Percentiles rank a stretch among this genome's conserved stretches.
These are phyloP conservation scores for Crotalus adamanteus DNA, from an alignment of 2,797 vertebrate species.

Conservation along the genomic window DNA sequence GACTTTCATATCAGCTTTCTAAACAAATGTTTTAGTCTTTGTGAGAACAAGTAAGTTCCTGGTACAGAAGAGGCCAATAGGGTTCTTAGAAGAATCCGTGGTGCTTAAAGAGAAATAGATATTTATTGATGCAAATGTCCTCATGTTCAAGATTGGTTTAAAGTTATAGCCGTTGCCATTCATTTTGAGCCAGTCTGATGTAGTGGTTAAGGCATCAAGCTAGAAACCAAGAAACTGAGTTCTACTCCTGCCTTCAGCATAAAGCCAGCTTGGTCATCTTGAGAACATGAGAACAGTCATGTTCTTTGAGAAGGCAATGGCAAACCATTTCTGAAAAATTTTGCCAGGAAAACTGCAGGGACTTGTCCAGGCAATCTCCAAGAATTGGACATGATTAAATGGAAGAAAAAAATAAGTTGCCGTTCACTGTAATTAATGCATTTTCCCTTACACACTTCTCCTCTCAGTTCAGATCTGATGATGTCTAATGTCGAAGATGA, in stretches of 20 bases:
- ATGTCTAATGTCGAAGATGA: neutral
- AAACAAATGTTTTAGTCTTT: neutral
- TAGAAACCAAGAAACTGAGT: neutral
- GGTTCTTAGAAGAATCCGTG: neutral
- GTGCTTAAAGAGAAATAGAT: neutral
- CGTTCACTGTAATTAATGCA: neutral
- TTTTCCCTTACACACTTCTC: neutral
- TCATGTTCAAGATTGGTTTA: neutral
- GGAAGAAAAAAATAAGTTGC: neutral
- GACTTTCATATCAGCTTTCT: neutral
- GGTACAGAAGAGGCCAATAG: neutral
- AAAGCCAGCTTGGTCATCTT: neutral
- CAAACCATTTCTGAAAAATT: neutral
- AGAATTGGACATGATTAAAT: neutral
- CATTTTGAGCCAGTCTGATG: neutral
- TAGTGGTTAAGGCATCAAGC: neutral
- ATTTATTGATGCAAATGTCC: neutral
- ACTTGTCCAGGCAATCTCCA: neutral
- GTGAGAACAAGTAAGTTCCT: neutral
- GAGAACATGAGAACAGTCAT: neutral
- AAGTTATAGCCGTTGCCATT: neutral
- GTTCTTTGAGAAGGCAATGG: neutral
- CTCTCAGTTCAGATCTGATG: neutral
- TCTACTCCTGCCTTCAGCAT: neutral
- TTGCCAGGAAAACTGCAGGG: neutral